phyloP scores from a whole-genome alignment of 2,888 invertebrate species.

The Caenorhabditis becei region DNA sequence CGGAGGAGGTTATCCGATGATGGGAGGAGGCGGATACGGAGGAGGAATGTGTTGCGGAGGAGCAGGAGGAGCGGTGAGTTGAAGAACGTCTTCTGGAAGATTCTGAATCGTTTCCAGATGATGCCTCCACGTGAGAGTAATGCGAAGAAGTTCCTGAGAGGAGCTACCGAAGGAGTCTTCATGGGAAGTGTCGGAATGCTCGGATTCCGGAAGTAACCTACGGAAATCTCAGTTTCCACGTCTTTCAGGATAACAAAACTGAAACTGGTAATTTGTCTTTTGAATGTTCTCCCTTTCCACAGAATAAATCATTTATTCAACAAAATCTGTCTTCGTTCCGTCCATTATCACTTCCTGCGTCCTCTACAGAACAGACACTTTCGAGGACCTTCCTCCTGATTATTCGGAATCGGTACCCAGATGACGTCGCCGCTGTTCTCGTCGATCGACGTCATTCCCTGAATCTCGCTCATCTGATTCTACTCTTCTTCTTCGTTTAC shows the following conservation, averaged over 20 bases:
- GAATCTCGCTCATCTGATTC: background rate
- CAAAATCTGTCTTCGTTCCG: slow-evolving; percentile 17
- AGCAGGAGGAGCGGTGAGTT: slow-evolving; percentile 33
- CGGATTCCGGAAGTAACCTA: slow-evolving; percentile 43
- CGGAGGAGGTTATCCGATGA: slow-evolving; percentile 33
- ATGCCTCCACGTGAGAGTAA: slow-evolving; percentile 50
- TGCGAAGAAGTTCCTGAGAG: slow-evolving; percentile 49
- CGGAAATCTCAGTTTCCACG: background rate
- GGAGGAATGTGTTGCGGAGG: slow-evolving; percentile 51
- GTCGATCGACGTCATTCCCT: slow-evolving; percentile 62
- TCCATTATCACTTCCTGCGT: slow-evolving; percentile 28
- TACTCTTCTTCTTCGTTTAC: background rate
- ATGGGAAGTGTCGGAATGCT: slow-evolving; percentile 65
- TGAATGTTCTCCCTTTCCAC: background rate
- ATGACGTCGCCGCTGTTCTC: slow-evolving; percentile 62
- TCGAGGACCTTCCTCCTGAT: slow-evolving; percentile 39
- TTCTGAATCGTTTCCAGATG: slow-evolving; percentile 21
- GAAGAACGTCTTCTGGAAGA: background rate
- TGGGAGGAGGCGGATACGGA: slow-evolving; percentile 34
- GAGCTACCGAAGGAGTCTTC: slow-evolving; percentile 59
- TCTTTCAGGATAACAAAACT: slow-evolving; percentile 11
- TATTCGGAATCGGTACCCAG: slow-evolving; percentile 60
- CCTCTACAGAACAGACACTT: slow-evolving; percentile 62
- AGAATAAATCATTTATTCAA: slow-evolving; percentile 44
- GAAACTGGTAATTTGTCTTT: slow-evolving; percentile 11